A percentile compares a stretch with the other conserved stretches of the same genome.
Conservation (phyloP, 2,888 invertebrate genomes). For the Arctia plantaginis region DNA sequence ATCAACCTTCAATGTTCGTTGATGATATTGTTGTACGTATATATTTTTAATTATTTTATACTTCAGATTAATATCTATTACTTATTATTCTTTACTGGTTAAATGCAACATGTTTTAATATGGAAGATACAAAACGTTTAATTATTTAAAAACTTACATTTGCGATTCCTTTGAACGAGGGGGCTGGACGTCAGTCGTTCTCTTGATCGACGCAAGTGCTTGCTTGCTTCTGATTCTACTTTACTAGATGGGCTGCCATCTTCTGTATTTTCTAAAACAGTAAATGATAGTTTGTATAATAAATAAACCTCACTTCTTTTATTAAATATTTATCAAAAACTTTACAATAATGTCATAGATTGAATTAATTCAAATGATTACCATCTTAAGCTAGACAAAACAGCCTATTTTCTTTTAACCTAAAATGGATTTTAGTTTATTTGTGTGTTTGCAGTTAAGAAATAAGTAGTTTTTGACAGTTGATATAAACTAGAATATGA, state of each 20-base stretch:
- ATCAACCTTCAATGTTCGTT: not conserved
- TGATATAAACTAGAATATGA: not conserved
- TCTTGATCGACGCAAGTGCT: conserved; percentile 74
- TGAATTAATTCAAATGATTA: not conserved
- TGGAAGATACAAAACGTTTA: not conserved
- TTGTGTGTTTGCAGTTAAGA: not conserved
- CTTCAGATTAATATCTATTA: not conserved
- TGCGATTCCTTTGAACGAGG: conserved; percentile 76
- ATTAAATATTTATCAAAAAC: not conserved
- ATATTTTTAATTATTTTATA: not conserved
- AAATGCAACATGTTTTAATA: not conserved
- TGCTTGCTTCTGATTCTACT: conserved; percentile 75
- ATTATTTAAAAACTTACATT: conserved; percentile 64
- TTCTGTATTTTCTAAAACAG: conserved; percentile 74
- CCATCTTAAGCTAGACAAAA: not conserved
- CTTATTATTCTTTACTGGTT: not conserved
- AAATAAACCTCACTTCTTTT: not conserved
- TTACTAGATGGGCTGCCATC: conserved; percentile 77
- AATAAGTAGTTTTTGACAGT: not conserved
- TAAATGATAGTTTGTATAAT: not conserved
- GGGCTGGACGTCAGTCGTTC: conserved; percentile 81
- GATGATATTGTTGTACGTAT: not conserved
- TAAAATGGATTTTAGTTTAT: not conserved
- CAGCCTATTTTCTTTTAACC: not conserved
- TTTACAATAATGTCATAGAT: not conserved